These are phyloP conservation scores for Gephyroberyx darwinii DNA, from an alignment of 2,797 vertebrate genomes.

Conservation along the genomic window DNA sequence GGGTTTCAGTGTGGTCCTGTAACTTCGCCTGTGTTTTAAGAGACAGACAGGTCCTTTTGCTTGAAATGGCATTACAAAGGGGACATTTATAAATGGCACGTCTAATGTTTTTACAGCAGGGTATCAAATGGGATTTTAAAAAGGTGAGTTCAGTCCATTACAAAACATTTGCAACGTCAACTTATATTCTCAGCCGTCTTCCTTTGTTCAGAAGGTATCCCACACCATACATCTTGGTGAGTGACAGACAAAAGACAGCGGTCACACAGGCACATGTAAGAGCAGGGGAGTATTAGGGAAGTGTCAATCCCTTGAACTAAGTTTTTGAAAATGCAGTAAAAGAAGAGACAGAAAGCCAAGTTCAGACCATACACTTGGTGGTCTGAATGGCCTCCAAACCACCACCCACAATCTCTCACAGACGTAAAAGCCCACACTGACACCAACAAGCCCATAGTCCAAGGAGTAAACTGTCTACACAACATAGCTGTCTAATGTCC, in stretches of 20 bases:
- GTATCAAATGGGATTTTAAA: slow-evolving; percentile 30
- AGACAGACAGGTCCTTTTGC: slow-evolving; percentile 3
- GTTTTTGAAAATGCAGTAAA: slow-evolving; percentile 36
- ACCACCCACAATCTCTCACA: slow-evolving; percentile 41
- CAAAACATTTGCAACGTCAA: background rate
- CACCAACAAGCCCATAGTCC: slow-evolving; percentile 35
- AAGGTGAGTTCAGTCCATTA: slow-evolving; percentile 25
- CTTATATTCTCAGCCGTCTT: slow-evolving; percentile 3
- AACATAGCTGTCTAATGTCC: slow-evolving; percentile 41
- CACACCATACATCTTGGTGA: slow-evolving; percentile 23
- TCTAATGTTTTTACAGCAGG: slow-evolving; percentile 33
- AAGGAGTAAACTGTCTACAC: slow-evolving; percentile 43
- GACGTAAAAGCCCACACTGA: slow-evolving; percentile 28
- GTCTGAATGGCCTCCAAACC: slow-evolving; percentile 26
- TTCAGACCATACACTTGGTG: slow-evolving; percentile 59
- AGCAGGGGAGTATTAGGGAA: slow-evolving; percentile 28
- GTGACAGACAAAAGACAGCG: slow-evolving; percentile 33
- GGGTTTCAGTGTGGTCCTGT: slow-evolving; percentile 29
- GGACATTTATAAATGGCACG: slow-evolving; percentile 5
- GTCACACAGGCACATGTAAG: slow-evolving; percentile 2
- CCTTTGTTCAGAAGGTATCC: slow-evolving; percentile 3
- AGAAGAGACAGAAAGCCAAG: slow-evolving; percentile 10
- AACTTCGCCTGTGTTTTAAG: slow-evolving; percentile 9
- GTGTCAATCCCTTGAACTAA: slow-evolving; percentile 31
- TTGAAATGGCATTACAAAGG: slow-evolving; percentile 23